These are phyloP conservation scores for Leptobrachium leishanense DNA, from an alignment of 2,113 vertebrate species.

Conservation along the genomic window DNA sequence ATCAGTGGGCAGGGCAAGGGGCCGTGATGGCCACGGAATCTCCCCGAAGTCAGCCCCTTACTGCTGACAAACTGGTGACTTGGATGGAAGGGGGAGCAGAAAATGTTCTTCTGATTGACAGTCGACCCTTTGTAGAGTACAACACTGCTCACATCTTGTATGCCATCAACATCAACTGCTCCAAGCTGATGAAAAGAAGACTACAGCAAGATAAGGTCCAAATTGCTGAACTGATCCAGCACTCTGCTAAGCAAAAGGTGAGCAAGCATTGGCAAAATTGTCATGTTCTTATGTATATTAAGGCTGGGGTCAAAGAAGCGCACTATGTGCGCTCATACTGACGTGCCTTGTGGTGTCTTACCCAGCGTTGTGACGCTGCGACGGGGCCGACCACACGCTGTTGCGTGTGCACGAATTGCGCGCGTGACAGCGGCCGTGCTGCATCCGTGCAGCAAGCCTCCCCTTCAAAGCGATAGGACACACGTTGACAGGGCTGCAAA, in stretches of 20 bases:
- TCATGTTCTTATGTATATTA: too few species aligned
- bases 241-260: slow-evolving; percentile 91
- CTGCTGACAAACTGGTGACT: slow-evolving; percentile 81
- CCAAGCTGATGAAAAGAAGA: slow-evolving; percentile 95
- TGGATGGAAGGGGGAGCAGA: slow-evolving; percentile 86
- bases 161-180: slow-evolving; percentile 94
- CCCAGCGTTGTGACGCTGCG: too few species aligned
- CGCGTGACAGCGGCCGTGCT: too few species aligned
- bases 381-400: too few species aligned
- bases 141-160: slow-evolving; percentile 91
- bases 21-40: slow-evolving; percentile 74
- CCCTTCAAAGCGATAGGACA: too few species aligned
- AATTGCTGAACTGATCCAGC: slow-evolving; percentile 91
- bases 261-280: neutral
- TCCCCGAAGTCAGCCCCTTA: slow-evolving; percentile 68
- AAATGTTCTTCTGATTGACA: slow-evolving; percentile 88
- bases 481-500: too few species aligned
- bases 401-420: too few species aligned
- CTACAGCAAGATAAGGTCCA: slow-evolving; percentile 94
- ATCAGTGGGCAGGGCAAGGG: slow-evolving; percentile 58
- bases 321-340: too few species aligned
- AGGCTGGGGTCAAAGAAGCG: too few species aligned
- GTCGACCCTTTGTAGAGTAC: slow-evolving; percentile 93
- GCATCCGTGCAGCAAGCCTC: too few species aligned
- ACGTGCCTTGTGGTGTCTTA: too few species aligned